Conservation (phyloP, 2,797 vertebrate genomes). For the Oreochromis mossambicus region DNA sequence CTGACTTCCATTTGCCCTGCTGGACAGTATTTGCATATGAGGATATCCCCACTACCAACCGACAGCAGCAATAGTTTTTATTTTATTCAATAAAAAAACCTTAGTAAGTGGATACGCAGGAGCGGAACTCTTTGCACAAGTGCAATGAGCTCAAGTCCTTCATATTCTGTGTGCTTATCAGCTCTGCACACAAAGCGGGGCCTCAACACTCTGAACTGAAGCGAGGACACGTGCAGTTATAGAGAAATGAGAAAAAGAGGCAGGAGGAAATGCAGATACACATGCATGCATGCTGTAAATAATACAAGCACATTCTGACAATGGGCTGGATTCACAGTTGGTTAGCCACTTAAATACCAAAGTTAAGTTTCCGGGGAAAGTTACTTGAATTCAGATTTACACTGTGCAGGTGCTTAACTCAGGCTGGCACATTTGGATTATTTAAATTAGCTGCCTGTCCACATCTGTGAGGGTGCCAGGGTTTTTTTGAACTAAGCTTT, state of each 20-base stretch:
- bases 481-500: background rate
- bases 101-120: slow-evolving; percentile 6
- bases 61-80: background rate
- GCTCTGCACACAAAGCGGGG: slow-evolving; percentile 47
- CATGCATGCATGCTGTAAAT: background rate
- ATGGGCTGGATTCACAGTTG: background rate
- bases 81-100: slow-evolving; percentile 7
- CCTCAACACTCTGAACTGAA: slow-evolving; percentile 19
- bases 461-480: background rate
- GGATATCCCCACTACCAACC: background rate
- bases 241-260: background rate
- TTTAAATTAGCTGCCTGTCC: background rate
- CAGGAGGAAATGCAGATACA: background rate
- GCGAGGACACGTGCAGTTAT: background rate
- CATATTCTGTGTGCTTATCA: slow-evolving; percentile 42
- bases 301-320: background rate
- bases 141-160: slow-evolving; percentile 21
- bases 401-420: background rate
- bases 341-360: background rate
- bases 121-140: background rate
- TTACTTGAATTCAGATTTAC: background rate
- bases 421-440: background rate
- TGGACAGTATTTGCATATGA: slow-evolving; percentile 26
- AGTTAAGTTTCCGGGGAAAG: background rate
- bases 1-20: slow-evolving; percentile 41